Evolutionary conservation across 1,140 invertebrate genomes (phyloP).

Genomic region (Chymomyza costata): DNA sequence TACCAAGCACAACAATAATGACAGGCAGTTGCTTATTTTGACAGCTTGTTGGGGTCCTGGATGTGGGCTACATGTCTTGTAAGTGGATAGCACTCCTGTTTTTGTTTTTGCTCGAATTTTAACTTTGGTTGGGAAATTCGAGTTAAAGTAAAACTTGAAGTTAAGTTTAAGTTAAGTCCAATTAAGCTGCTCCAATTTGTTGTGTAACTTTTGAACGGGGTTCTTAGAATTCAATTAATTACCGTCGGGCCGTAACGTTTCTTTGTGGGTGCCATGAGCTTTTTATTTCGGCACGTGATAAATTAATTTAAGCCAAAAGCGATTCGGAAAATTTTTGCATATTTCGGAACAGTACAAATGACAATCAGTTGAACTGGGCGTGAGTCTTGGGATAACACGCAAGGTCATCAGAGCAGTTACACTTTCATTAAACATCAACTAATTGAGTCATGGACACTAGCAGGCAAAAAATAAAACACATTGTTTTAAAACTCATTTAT

Average conservation of each 20-base stretch:
- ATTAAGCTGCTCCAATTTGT: too few species aligned
- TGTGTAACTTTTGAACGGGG: conserved; percentile 22
- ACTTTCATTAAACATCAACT: conserved; percentile 58
- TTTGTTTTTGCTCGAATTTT: conserved; percentile 15
- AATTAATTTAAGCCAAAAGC: conserved; percentile 61
- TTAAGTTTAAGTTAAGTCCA: too few species aligned
- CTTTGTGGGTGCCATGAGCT: conserved; percentile 24
- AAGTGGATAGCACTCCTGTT: conserved; percentile 20
- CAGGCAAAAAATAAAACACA: too few species aligned
- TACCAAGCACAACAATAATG: conserved; percentile 24
- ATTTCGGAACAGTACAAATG: too few species aligned
- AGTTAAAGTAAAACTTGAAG: too few species aligned
- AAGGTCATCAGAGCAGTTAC: conserved; percentile 35
- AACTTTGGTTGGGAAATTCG: conserved; percentile 10
- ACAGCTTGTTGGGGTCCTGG: too few species aligned
- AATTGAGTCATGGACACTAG: too few species aligned
- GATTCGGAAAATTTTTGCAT: conserved; percentile 56
- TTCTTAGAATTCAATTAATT: conserved; percentile 62
- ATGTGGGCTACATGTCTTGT: too few species aligned
- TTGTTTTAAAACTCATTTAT: too few species aligned
- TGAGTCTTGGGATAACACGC: conserved; percentile 28
- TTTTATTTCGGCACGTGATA: conserved; percentile 69
- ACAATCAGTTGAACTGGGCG: too few species aligned
- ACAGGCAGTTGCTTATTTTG: conserved; percentile 21
- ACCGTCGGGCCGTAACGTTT: too few species aligned